A percentile compares a stretch with the other conserved stretches of the same genome.
phyloP scores from a whole-genome alignment of 2,797 vertebrate species.

The Danio kyathit region DNA sequence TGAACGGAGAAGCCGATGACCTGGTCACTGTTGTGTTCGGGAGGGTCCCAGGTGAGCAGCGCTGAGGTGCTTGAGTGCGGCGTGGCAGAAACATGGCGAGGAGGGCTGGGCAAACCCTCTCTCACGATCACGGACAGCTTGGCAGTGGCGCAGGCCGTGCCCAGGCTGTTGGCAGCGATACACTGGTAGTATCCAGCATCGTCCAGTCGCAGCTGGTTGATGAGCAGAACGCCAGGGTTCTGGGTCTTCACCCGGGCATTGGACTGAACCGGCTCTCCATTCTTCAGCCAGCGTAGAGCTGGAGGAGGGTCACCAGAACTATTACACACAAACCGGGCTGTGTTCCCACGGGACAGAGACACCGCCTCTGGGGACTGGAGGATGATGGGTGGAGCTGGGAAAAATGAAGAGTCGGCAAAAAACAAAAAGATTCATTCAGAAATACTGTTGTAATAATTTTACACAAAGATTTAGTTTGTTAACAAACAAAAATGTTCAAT shows the following conservation, averaged over 20 bases:
- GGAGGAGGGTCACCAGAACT: constrained; percentile 91
- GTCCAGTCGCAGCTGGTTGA: constrained; percentile 94
- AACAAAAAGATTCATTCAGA: constrained; percentile 66
- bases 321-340: constrained; percentile 93
- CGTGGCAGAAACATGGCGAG: constrained; percentile 83
- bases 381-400: constrained; percentile 89
- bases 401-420: constrained; percentile 67
- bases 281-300: constrained; percentile 88
- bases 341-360: constrained; percentile 93
- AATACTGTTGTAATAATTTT: not conserved
- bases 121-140: constrained; percentile 92
- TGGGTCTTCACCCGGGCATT: constrained; percentile 91
- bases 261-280: constrained; percentile 85
- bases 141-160: constrained; percentile 91
- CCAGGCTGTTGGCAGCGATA: constrained; percentile 90
- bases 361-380: constrained; percentile 91
- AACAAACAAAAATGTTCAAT: not conserved
- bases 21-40: constrained; percentile 92
- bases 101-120: constrained; percentile 93
- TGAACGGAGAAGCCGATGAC: constrained; percentile 98
- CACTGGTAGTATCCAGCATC: constrained; percentile 97
- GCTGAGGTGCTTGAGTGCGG: constrained; percentile 90
- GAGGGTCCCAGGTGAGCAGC: constrained; percentile 91
- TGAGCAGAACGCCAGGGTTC: constrained; percentile 89
- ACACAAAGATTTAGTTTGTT: not conserved